A percentile compares a stretch with the other conserved stretches of the same genome.
Evolutionary conservation across 2,888 invertebrate species (phyloP).

Genomic region (Coenonympha arcania): DNA sequence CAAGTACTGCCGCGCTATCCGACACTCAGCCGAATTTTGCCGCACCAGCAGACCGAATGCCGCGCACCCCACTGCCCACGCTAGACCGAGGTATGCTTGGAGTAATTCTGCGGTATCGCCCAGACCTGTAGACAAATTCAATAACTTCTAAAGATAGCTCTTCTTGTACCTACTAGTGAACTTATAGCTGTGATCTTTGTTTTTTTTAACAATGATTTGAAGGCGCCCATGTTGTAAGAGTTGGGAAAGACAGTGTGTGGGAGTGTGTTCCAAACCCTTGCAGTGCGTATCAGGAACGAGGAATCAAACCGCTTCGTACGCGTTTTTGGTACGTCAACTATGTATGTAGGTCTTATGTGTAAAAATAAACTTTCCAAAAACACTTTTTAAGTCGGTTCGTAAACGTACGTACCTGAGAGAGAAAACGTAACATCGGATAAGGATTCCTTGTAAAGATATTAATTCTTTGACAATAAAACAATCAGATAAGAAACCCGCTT

Average conservation of each 20-base stretch:
- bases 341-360: no score
- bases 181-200: no score
- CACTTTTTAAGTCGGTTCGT: not conserved
- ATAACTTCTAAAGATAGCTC: no score
- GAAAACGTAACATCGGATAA: not conserved
- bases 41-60: conserved; percentile 88
- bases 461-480: not conserved
- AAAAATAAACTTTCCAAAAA: no score
- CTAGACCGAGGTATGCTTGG: conserved; percentile 85
- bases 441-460: not conserved
- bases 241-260: no score
- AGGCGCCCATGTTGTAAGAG: no score
- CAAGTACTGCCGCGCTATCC: conserved; percentile 88
- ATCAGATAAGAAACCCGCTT: conserved; percentile 2
- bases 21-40: conserved; percentile 86
- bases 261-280: no score
- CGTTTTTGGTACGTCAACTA: no score
- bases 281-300: no score
- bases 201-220: no score
- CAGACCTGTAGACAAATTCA: conserved; percentile 61
- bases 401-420: not conserved
- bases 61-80: conserved; percentile 87
- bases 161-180: no score
- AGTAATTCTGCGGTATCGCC: conserved; percentile 77
- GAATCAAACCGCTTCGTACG: no score